Conservation (phyloP, 2,113 vertebrate genomes). For the Zapus hudsonius region DNA sequence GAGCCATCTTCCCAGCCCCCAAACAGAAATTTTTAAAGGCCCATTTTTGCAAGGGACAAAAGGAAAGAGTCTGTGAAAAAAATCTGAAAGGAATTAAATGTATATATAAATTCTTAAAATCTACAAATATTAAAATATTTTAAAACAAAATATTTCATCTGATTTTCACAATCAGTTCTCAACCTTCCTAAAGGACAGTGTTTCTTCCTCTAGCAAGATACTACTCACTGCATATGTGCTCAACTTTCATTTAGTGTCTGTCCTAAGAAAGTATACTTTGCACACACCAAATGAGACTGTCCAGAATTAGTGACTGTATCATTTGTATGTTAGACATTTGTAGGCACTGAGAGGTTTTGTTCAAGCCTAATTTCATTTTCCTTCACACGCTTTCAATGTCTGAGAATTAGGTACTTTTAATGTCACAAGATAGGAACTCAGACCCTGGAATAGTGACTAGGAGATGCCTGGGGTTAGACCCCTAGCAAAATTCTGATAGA, state of each 20-base stretch:
- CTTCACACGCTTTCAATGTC: slow-evolving; percentile 15
- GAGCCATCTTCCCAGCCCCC: no score
- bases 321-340: neutral
- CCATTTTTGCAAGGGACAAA: neutral
- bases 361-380: slow-evolving; percentile 41
- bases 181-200: neutral
- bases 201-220: neutral
- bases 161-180: slow-evolving; percentile 36
- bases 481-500: slow-evolving; percentile 19
- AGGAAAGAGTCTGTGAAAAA: neutral
- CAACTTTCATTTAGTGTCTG: slow-evolving; percentile 6
- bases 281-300: neutral
- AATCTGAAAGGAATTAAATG: slow-evolving; percentile 1
- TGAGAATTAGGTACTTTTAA: slow-evolving; percentile 2
- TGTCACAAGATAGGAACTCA: neutral
- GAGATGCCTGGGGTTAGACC: no score
- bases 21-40: neutral
- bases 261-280: neutral
- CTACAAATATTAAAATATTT: slow-evolving; percentile 50
- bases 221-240: neutral
- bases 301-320: neutral
- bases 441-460: neutral
- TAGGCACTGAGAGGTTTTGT: neutral
- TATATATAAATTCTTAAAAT: neutral
- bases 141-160: neutral